These are phyloP conservation scores for Trichechus manatus DNA, from an alignment of 2,113 vertebrate species.

Conservation along the genomic window DNA sequence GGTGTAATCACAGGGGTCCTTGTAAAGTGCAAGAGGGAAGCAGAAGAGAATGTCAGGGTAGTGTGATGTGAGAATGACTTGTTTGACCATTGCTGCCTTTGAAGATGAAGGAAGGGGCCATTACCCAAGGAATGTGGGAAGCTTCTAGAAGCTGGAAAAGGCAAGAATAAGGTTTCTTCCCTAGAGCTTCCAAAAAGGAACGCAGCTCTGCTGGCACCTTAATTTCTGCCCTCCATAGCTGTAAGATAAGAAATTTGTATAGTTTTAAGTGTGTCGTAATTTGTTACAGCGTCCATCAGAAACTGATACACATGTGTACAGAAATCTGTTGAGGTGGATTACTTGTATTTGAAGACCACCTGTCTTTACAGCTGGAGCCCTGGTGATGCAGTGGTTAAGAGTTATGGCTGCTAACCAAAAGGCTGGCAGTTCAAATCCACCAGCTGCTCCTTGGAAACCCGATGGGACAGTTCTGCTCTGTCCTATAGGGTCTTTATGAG, in stretches of 20 bases:
- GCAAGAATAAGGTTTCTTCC: not conserved
- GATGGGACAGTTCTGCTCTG: too few species aligned
- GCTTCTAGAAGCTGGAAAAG: not conserved
- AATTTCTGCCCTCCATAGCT: not conserved
- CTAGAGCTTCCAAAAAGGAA: not conserved
- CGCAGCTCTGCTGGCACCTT: not conserved
- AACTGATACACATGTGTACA: not conserved
- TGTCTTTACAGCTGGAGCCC: not conserved
- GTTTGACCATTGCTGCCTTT: not conserved
- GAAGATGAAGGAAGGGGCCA: not conserved
- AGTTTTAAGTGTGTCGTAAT: not conserved
- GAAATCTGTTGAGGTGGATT: not conserved
- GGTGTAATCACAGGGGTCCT: not conserved
- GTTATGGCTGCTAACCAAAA: too few species aligned
- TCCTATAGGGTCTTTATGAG: too few species aligned
- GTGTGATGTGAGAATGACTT: not conserved
- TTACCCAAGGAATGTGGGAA: not conserved
- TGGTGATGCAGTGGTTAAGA: too few species aligned
- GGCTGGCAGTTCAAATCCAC: too few species aligned
- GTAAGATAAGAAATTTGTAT: not conserved
- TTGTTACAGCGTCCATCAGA: not conserved
- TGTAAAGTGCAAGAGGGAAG: not conserved
- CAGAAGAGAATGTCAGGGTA: not conserved
- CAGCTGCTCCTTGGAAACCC: too few species aligned
- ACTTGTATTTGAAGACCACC: not conserved